These are phyloP conservation scores for Oryzaephilus surinamensis DNA, from an alignment of 1,140 invertebrate genomes.

Conservation along the genomic window DNA sequence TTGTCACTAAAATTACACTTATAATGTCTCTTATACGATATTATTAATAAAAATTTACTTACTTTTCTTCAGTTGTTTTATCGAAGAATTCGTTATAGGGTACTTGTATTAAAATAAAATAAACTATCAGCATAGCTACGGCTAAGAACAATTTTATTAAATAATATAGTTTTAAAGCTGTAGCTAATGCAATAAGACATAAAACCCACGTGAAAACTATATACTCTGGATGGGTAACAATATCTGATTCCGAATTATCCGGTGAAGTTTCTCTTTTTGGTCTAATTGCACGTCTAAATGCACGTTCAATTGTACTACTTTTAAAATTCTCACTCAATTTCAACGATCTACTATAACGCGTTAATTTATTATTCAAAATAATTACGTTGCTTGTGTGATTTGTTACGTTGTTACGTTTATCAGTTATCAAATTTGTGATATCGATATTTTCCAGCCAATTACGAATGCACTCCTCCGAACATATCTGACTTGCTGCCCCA, in stretches of 20 bases:
- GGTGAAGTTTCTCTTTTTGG: no score
- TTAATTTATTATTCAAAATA: no score
- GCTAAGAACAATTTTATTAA: conserved; percentile 78
- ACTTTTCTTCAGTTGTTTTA: conserved; percentile 6
- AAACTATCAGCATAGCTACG: conserved; percentile 59
- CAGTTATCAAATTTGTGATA: conserved; percentile 10
- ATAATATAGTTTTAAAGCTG: conserved; percentile 87
- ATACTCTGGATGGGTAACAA: conserved; percentile 81
- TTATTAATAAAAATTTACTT: not conserved
- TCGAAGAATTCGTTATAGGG: conserved; percentile 27
- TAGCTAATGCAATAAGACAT: conserved; percentile 80
- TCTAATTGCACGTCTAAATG: no score
- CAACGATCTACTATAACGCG: no score
- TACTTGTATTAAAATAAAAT: conserved; percentile 57
- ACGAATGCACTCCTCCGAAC: conserved; percentile 1
- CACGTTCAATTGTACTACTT: no score
- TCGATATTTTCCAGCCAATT: conserved; percentile 4
- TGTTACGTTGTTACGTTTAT: no score
- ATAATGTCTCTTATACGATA: not conserved
- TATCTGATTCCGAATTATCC: no score
- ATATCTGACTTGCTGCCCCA: conserved; percentile 1
- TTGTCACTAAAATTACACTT: conserved; percentile 18
- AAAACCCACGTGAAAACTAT: conserved; percentile 89
- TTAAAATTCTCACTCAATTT: no score
- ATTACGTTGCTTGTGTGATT: no score